Base-by-base conservation (phyloP, 2,888 invertebrate species). In the Orchestes rusci region DNA sequence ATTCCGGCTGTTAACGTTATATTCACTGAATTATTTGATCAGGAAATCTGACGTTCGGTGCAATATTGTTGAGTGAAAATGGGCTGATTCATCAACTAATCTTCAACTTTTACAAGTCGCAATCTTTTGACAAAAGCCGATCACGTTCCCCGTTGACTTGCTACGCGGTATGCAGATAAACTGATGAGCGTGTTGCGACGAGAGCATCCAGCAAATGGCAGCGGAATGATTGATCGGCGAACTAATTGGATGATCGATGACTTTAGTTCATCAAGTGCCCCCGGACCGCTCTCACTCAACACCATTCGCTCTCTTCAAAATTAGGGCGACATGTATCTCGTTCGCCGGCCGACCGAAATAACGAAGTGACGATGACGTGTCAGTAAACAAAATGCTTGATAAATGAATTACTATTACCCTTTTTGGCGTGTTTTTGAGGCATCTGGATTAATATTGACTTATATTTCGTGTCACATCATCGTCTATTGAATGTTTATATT, bases 201-300 rank as follows among this genome's bases (percentile, higher is more conserved):
- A 39, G 42, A 43, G 48, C 43, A 32, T 31, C 44, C 51, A 66
- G 70, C 65, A 68, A 70, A 70, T 71, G 70, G 70, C 70, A 69
- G 68, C 54, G 30, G 34, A 73, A 81, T 82, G 82, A 83, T 82
- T 79, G 82, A 82, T 82, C 80, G 73, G 65, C 60, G 60, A 59
- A 69, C 76, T 82, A 82, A 83, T 82, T 82, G 82, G 77, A 75
- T 82, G 83, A 83, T 82, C 76, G 82, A 83, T 82, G 79, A 72
- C 70, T 65, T 67, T 65, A 68, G 68, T 69, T 69, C 68, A 68
- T 68, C 68, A 67, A 67, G 65, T 62, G 59, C 59, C 57, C 31
- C 56, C 58, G 55, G 54, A 56, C 52, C 55, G 56, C 51, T 53
- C 58, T 49, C 58, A 53, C 59, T 58, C 56, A 54, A 52, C 57